Base-by-base conservation (phyloP, 2,113 vertebrate genomes). In the Heterotis niloticus region DNA sequence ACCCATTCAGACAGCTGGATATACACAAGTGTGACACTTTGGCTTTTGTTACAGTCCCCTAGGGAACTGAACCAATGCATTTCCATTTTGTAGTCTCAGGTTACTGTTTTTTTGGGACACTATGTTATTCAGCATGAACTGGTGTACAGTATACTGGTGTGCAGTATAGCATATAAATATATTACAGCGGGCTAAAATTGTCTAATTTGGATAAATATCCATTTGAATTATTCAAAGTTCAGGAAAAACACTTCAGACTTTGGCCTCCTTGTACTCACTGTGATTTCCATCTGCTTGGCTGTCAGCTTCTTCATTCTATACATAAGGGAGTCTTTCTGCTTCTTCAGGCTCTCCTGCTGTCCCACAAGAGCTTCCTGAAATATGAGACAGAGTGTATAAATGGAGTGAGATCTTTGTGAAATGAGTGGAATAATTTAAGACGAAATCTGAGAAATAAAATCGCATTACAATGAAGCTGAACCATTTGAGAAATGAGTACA, bases 231-330 rank as follows among this genome's bases (percentile, higher is more conserved):
- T 44, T 44, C 34, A 44, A 44, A 44, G 34, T 44, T 44, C 34
- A 7, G 34, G 34, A 44, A 44, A 44, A 44, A 44, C 34, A 44
- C 34, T 44, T 14, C 13, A 28, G 13, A 75, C 57, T 51, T 14
- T 24, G 7, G 52, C 23, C n/a, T 17, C 66, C 16, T 5, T 56
- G 5, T 18, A 85, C 92, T 92, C 84, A 93, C 92, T 24, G 81
- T 83, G 81, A 93, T 87, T 64, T 90, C 89, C 14, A 84, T 86
- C 72, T 91, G 91, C 13, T 90, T 90, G 5, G 86, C 83, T 4
- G 90, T 84, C 75, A 93, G 85, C 81, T 91, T 91, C 81, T 86
- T 90, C 84, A 92, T 85, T 81, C 88, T 84, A 84, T 87, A 84
- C 83, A 88, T 89, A 68, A 92, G 86, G 23, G 87, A 83, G 26